Percentiles rank a stretch among this genome's conserved stretches.
These are phyloP conservation scores for Cinclus cinclus DNA, from an alignment of 2,113 vertebrate species.

Conservation along the genomic window DNA sequence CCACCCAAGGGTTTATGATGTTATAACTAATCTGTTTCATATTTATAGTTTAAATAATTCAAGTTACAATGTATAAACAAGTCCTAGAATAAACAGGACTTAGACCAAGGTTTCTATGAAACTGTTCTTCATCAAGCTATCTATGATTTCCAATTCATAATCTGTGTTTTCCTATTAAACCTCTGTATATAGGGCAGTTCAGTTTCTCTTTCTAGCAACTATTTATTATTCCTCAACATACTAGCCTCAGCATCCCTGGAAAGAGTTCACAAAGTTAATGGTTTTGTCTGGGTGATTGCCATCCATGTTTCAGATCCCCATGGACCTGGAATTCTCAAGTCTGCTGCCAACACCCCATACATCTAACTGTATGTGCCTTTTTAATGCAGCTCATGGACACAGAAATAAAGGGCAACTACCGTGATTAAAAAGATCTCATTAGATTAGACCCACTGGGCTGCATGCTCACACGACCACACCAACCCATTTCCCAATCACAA, in stretches of 20 bases:
- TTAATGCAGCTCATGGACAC: not conserved
- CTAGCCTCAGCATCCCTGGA: not conserved
- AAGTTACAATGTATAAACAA: not conserved
- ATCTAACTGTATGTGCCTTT: not conserved
- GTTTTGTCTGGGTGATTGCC: not conserved
- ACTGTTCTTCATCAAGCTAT: not conserved
- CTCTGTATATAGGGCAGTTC: not conserved
- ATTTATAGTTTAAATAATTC: slow-evolving; percentile 32
- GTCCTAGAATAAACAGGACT: not conserved
- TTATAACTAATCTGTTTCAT: not conserved
- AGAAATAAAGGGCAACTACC: not conserved
- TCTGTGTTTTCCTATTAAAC: not conserved
- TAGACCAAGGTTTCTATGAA: not conserved
- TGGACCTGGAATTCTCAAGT: not conserved
- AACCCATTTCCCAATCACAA: slow-evolving; percentile 2
- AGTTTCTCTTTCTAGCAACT: not conserved
- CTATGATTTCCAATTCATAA: not conserved
- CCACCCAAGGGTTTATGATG: not conserved
- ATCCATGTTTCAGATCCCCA: not conserved
- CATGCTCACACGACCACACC: not conserved
- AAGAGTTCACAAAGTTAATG: not conserved
- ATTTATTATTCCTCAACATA: not conserved
- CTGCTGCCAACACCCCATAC: not conserved
- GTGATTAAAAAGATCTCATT: not conserved
- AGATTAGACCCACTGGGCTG: not conserved